Conservation (phyloP, 2,797 vertebrate genomes). For the Emydoidea blandingii region DNA sequence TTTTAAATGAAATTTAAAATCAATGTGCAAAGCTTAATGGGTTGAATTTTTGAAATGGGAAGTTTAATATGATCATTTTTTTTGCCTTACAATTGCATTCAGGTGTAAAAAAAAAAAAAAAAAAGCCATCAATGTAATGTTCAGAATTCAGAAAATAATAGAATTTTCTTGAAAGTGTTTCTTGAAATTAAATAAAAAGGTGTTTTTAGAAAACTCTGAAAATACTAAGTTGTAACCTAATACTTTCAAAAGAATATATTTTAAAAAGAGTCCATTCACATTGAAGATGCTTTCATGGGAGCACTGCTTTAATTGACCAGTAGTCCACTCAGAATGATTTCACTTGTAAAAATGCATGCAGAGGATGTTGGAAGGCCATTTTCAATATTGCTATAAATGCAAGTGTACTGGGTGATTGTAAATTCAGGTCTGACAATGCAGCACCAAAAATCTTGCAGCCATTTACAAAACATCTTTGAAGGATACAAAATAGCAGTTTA, state of each 20-base stretch:
- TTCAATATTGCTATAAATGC: background rate
- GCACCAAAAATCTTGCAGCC: background rate
- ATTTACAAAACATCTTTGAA: background rate
- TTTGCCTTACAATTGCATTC: background rate
- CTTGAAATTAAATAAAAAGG: background rate
- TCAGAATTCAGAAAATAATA: background rate
- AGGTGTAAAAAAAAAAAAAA: background rate
- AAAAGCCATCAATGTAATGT: background rate
- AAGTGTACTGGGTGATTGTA: background rate
- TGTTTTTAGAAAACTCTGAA: background rate
- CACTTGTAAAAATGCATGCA: background rate
- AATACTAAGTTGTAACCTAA: background rate
- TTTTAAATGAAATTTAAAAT: background rate
- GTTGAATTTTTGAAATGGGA: background rate
- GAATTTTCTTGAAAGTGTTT: background rate
- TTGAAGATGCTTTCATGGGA: background rate
- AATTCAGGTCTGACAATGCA: fast-evolving
- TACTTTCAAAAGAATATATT: background rate
- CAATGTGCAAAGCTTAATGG: background rate
- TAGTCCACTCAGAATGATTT: fast-evolving
- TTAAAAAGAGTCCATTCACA: background rate
- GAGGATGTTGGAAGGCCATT: background rate
- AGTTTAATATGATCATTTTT: background rate
- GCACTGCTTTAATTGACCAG: background rate
- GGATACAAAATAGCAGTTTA: background rate